Percentiles rank a stretch among this genome's conserved stretches.
These are phyloP conservation scores for Typhlichthys eigenmanni DNA, from an alignment of 2,797 vertebrate genomes.

Conservation along the genomic window DNA sequence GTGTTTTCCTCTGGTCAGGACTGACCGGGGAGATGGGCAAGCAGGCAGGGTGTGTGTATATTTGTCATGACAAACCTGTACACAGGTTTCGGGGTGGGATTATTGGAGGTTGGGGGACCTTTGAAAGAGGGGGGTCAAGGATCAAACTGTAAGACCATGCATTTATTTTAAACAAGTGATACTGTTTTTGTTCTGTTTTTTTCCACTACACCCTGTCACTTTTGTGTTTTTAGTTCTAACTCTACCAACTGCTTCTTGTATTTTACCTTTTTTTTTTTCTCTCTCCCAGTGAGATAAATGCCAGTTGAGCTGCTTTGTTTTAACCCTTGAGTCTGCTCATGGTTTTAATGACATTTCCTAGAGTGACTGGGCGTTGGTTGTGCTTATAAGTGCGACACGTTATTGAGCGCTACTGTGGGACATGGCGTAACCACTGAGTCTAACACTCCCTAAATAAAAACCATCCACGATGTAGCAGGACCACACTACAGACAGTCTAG, in stretches of 20 bases:
- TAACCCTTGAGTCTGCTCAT: neutral
- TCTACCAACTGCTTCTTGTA: slow-evolving; percentile 47
- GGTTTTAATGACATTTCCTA: slow-evolving; percentile 14
- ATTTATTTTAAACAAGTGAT: slow-evolving; percentile 42
- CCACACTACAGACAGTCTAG: slow-evolving; percentile 6
- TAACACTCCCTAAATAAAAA: slow-evolving; percentile 19
- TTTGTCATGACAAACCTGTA: slow-evolving; percentile 58
- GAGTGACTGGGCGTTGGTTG: neutral
- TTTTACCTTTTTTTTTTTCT: slow-evolving; percentile 18
- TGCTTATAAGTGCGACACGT: neutral
- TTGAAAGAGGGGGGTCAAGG: slow-evolving; percentile 9
- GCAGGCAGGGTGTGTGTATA: slow-evolving; percentile 63
- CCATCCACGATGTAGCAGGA: slow-evolving; percentile 12
- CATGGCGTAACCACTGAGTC: slow-evolving; percentile 26
- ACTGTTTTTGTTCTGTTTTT: slow-evolving; percentile 31
- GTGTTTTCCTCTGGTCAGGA: slow-evolving; percentile 60
- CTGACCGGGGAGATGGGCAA: slow-evolving; percentile 45
- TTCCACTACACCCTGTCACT: slow-evolving; percentile 28
- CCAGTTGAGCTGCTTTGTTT: slow-evolving; percentile 26
- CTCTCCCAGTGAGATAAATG: slow-evolving; percentile 2
- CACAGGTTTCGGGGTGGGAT: slow-evolving; percentile 38
- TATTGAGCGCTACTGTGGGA: neutral
- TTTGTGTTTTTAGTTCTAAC: slow-evolving; percentile 22
- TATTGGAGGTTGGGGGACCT: slow-evolving; percentile 32
- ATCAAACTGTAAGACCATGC: slow-evolving; percentile 44